Percentiles rank a stretch among this genome's conserved stretches.
phyloP scores from a whole-genome alignment of 2,113 vertebrate species.

The Empidonax alnorum region DNA sequence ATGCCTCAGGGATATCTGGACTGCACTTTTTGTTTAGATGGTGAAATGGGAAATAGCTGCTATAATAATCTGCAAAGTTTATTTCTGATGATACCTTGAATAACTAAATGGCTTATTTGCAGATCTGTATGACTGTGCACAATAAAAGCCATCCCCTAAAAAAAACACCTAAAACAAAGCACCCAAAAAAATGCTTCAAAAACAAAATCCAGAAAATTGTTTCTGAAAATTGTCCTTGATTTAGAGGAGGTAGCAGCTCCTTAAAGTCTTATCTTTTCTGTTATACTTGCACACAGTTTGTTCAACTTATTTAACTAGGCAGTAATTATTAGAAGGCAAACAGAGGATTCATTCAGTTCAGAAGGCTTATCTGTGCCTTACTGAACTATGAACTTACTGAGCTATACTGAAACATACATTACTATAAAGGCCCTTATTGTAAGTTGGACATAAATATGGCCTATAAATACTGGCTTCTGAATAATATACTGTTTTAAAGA shows the following conservation, averaged over 20 bases:
- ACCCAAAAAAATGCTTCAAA: background rate
- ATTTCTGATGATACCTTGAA: background rate
- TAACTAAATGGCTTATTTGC: background rate
- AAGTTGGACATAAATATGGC: constrained; percentile 38
- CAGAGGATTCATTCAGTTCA: background rate
- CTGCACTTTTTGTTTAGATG: background rate
- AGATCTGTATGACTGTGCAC: background rate
- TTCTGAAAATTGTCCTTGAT: background rate
- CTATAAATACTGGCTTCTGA: constrained; percentile 42
- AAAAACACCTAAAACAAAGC: background rate
- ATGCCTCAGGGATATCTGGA: background rate
- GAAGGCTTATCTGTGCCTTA: background rate
- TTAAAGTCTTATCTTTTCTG: background rate
- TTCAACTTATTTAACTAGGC: constrained; percentile 23
- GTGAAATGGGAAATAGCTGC: background rate
- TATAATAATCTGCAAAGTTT: background rate
- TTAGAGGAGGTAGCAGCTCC: background rate
- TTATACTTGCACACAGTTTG: background rate
- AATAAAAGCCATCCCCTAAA: background rate
- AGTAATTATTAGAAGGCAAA: constrained; percentile 31
- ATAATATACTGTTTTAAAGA: constrained; percentile 42
- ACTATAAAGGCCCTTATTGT: constrained; percentile 54
- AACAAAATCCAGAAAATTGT: background rate
- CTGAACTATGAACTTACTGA: background rate
- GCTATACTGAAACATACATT: background rate